A percentile compares a stretch with the other conserved stretches of the same genome.
phyloP scores from a whole-genome alignment of 2,113 vertebrate genomes.

The Fulmarus glacialis region DNA sequence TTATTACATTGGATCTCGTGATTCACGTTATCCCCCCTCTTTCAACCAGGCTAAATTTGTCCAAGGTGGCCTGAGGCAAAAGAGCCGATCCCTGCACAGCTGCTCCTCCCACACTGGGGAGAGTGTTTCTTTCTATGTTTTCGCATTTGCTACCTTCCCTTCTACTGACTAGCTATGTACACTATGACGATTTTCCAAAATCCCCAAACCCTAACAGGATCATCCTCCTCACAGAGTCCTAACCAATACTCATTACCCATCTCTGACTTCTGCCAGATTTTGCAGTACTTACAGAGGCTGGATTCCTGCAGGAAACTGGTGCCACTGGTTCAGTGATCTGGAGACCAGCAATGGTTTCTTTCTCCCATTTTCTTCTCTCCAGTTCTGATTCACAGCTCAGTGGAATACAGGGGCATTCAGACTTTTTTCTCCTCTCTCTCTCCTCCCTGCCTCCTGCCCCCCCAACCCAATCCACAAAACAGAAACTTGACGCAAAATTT shows the following conservation, averaged over 20 bases:
- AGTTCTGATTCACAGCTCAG: background rate
- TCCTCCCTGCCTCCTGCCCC: background rate
- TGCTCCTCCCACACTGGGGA: background rate
- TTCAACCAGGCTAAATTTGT: slow-evolving; percentile 35
- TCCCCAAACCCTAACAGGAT: background rate
- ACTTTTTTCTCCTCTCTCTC: background rate
- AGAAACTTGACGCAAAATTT: background rate
- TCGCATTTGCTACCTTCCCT: background rate
- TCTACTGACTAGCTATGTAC: background rate
- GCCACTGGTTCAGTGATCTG: background rate
- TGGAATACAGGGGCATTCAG: background rate
- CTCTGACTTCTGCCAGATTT: background rate
- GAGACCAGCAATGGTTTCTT: background rate
- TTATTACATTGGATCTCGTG: background rate
- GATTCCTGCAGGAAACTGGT: too few species aligned
- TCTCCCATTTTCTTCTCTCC: background rate
- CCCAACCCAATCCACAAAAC: background rate
- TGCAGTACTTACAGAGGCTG: background rate
- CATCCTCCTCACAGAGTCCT: background rate
- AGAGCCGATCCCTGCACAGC: background rate
- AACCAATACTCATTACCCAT: background rate
- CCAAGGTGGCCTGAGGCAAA: slow-evolving; percentile 36
- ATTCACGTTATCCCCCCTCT: background rate
- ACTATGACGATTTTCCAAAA: background rate
- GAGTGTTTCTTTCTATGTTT: background rate